phyloP scores from a whole-genome alignment of 2,888 invertebrate genomes.

The Apodemia hepburni region DNA sequence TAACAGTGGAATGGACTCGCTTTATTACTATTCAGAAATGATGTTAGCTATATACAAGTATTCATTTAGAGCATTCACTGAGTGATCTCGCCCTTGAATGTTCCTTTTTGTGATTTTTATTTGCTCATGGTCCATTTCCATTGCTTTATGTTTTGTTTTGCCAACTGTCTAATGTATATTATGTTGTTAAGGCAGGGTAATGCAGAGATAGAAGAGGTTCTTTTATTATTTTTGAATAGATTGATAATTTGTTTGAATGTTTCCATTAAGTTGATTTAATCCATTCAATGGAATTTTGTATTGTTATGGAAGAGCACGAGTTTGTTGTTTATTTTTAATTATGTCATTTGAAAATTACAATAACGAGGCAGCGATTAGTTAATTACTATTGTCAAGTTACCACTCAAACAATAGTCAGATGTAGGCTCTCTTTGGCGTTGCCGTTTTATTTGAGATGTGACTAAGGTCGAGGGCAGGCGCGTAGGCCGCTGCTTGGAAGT shows the following conservation, averaged over 20 bases:
- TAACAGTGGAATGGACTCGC: constrained; percentile 66
- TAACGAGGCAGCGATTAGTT: constrained; percentile 74
- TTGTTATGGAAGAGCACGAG: constrained; percentile 74
- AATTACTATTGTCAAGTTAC: constrained; percentile 70
- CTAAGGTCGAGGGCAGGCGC: constrained; percentile 10
- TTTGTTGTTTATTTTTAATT: constrained; percentile 74
- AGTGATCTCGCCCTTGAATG: constrained; percentile 57
- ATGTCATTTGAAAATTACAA: constrained; percentile 70
- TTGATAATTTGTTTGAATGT: constrained; percentile 71
- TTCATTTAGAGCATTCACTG: constrained; percentile 35
- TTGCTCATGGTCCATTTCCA: constrained; percentile 74
- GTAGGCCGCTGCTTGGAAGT: constrained; percentile 15
- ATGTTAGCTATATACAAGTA: constrained; percentile 44
- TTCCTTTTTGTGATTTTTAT: constrained; percentile 68
- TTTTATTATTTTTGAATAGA: constrained; percentile 58
- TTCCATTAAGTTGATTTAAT: constrained; percentile 76
- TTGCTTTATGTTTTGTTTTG: constrained; percentile 69
- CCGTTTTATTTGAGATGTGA: constrained; percentile 22
- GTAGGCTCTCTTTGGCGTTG: constrained; percentile 71
- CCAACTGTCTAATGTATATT: constrained; percentile 74
- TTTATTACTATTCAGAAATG: constrained; percentile 51
- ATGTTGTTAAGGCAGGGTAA: constrained; percentile 78
- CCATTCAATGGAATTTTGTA: constrained; percentile 75
- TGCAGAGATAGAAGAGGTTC: constrained; percentile 76
- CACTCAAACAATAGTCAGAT: constrained; percentile 72